Conservation (phyloP, 2,113 vertebrate species). For the Pristiophorus japonicus region DNA sequence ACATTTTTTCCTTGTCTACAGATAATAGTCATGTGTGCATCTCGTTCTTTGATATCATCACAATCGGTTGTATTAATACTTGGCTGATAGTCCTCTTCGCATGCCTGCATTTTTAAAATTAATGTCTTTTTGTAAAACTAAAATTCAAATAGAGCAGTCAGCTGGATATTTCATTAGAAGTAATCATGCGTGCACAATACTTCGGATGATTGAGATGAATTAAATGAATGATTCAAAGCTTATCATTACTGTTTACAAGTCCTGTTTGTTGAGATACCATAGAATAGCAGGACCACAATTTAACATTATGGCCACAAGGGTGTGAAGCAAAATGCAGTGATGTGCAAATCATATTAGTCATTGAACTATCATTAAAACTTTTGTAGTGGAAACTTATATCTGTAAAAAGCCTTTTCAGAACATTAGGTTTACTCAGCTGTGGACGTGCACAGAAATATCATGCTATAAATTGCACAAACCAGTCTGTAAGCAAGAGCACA, state of each 20-base stretch:
- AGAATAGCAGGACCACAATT: background rate
- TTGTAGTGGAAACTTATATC: background rate
- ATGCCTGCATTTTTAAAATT: background rate
- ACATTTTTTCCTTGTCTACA: background rate
- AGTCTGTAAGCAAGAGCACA: background rate
- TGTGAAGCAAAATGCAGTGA: background rate
- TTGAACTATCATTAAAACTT: slow-evolving; percentile 23
- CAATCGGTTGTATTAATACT: background rate
- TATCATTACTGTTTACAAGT: slow-evolving; percentile 2
- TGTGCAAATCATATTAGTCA: background rate
- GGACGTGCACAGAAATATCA: background rate
- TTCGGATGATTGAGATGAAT: background rate
- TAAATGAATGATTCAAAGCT: background rate
- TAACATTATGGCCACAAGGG: background rate
- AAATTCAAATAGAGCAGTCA: slow-evolving; percentile 9
- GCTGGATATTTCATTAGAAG: background rate
- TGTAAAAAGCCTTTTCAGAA: background rate
- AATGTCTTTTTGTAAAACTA: background rate
- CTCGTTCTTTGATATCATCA: background rate
- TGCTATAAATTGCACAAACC: background rate
- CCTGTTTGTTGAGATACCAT: background rate
- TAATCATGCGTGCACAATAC: background rate
- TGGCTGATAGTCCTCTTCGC: background rate
- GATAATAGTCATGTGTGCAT: background rate
- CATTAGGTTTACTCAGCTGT: slow-evolving; percentile 12